A percentile compares a stretch with the other conserved stretches of the same genome.
Evolutionary conservation across 2,888 invertebrate genomes (phyloP).

Genomic region (Osmoderma eremita): DNA sequence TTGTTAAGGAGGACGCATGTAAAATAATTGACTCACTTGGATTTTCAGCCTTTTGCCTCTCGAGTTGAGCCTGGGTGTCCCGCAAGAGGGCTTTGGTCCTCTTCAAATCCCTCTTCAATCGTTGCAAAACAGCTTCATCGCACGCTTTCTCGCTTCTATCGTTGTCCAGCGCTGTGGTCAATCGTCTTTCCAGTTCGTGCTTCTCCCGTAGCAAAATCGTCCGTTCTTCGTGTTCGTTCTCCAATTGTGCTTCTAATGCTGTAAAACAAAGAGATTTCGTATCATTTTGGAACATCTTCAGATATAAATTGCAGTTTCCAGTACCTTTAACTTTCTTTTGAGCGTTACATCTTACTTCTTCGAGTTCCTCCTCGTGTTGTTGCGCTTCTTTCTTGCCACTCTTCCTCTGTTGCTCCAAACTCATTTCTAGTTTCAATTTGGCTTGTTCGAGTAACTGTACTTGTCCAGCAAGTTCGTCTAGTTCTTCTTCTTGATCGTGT

Average conservation of each 20-base stretch:
- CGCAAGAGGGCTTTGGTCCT: constrained; percentile 88
- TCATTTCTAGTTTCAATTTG: constrained; percentile 93
- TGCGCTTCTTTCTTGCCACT: constrained; percentile 90
- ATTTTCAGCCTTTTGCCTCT: constrained; percentile 87
- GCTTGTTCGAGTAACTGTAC: constrained; percentile 87
- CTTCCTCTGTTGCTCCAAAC: constrained; percentile 90
- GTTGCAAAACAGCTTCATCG: constrained; percentile 77
- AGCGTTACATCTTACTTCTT: constrained; percentile 88
- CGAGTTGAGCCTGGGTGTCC: constrained; percentile 92
- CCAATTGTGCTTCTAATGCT: constrained; percentile 90
- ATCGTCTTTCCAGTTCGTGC: constrained; percentile 88
- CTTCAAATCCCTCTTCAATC: constrained; percentile 86
- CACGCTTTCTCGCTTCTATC: constrained; percentile 78
- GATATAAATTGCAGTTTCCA: not conserved
- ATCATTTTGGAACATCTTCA: constrained; percentile 26
- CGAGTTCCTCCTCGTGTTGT: constrained; percentile 92
- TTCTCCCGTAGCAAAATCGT: constrained; percentile 87
- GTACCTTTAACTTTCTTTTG: constrained; percentile 90
- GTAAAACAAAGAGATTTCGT: constrained; percentile 52
- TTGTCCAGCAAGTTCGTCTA: constrained; percentile 91
- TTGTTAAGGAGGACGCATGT: no score
- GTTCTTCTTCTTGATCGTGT: constrained; percentile 92
- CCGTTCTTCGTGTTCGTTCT: constrained; percentile 93
- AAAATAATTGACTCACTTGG: constrained; percentile 72
- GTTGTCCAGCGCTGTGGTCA: constrained; percentile 81